A percentile compares a stretch with the other conserved stretches of the same genome.
phyloP scores from a whole-genome alignment of 2,113 vertebrate species.

The Balaenoptera acutorostrata region DNA sequence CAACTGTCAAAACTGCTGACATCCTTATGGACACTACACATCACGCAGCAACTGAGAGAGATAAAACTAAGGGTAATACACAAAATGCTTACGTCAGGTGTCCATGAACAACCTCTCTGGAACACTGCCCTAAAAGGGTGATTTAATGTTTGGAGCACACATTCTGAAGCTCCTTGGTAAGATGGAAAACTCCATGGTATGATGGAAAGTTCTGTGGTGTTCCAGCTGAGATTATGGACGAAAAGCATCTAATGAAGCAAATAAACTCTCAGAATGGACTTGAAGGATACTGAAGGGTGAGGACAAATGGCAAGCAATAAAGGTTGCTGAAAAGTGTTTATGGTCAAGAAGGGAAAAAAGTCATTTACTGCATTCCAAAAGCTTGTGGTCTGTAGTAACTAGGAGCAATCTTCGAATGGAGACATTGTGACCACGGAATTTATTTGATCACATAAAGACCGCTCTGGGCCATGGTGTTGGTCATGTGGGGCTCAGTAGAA shows the following conservation, averaged over 20 bases:
- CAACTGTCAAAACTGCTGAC: background rate
- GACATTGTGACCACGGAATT: background rate
- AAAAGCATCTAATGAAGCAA: background rate
- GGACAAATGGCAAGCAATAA: background rate
- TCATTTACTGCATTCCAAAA: background rate
- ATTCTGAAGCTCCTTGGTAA: background rate
- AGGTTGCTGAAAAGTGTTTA: fast-evolving
- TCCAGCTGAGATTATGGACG: background rate
- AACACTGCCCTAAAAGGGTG: fast-evolving
- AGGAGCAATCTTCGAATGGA: fast-evolving
- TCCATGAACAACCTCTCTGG: background rate
- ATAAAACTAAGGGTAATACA: background rate
- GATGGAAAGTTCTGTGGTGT: background rate
- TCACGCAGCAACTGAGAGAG: background rate
- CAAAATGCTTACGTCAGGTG: background rate
- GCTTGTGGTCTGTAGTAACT: background rate
- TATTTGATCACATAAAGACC: background rate
- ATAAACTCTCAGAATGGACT: background rate
- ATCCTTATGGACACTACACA: background rate
- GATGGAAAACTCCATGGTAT: fast-evolving
- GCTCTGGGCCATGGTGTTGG: fast-evolving
- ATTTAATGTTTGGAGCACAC: background rate
- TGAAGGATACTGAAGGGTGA: background rate
- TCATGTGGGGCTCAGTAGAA: background rate
- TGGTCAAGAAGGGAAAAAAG: background rate